Evolutionary conservation across 2,888 invertebrate genomes (phyloP), one percentile per base, ranked within the genome.

Genomic region (Acrobasis suavella): DNA sequence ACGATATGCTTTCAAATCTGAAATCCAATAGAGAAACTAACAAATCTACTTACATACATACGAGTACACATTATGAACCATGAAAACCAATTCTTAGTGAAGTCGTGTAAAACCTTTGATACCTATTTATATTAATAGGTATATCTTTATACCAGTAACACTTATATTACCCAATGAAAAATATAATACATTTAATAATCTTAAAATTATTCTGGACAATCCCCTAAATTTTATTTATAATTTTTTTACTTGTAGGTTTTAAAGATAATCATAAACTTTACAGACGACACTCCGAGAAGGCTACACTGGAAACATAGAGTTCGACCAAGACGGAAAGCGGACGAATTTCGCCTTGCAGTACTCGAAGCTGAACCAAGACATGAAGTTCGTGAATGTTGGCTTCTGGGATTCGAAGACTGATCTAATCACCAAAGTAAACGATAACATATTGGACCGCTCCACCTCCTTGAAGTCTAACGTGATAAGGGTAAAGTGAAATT

Each of bases 281-380:
- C 75, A 95, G 95, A 91, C 93, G 12, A 80, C 77, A 61, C 77
- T 85, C n/a, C 17, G 56, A 14, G 82, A 86, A 64, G 95, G 95
- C 1, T 86, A 95, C 58, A 95, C 96, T 0, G 97, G 97, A 9
- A 80, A 89, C 3, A 93, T 97, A 62, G 86, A 89, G 62, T 96
- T 97, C 74, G 94, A 96, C 73, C 86, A 94, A 39, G 76, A 93
- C 66, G 97, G 97, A 50, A 93, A 94, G 77, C 82, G 96, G 74
- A 87, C 87, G 66, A 83, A 94, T 78, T 94, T 96, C 76, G 88
- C 86, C 55, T 70, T 96, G 65, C 88, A 95, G 81, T 91, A 96
- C 69, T 89, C 90, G 7, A 91, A 90, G 75, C 69, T 91, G 52
- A 82, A 80, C 67, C 78, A 74, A 70, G 82, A 94, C 60, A 94